Evolutionary conservation across 2,888 invertebrate genomes (phyloP).

Genomic region (Chamaedrilus cognettii): DNA sequence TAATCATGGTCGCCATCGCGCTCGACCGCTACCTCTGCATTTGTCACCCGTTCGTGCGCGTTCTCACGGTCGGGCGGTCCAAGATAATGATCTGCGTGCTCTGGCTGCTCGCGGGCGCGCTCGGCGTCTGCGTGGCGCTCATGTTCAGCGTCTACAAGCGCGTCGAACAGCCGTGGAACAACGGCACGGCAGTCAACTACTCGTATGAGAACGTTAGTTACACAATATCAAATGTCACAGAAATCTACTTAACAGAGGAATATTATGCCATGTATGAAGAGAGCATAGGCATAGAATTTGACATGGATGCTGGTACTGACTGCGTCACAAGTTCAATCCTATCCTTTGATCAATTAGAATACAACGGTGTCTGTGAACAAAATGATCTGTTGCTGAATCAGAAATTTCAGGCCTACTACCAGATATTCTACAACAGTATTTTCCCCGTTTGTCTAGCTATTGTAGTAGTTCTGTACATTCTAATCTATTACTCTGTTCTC

Average conservation of each 20-base stretch:
- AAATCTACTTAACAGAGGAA: too few relatives aligned
- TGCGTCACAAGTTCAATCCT: neutral
- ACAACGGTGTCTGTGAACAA: slow-evolving; percentile 42
- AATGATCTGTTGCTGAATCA: slow-evolving; percentile 39
- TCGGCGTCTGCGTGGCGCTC: slow-evolving; percentile 45
- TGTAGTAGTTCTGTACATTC: slow-evolving; percentile 52
- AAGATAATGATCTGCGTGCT: slow-evolving; percentile 43
- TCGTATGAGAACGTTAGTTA: neutral
- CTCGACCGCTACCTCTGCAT: slow-evolving; percentile 50
- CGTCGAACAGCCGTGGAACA: neutral
- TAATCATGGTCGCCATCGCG: slow-evolving; percentile 48
- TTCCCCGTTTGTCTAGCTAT: slow-evolving; percentile 52
- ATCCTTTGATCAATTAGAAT: too few relatives aligned
- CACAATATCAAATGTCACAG: neutral
- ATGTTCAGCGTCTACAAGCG: slow-evolving; percentile 39
- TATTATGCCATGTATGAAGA: too few relatives aligned
- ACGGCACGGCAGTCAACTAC: neutral
- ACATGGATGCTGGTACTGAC: neutral
- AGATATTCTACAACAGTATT: slow-evolving; percentile 51
- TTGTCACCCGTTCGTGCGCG: slow-evolving; percentile 50
- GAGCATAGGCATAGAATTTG: too few relatives aligned
- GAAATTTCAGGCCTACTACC: slow-evolving; percentile 44
- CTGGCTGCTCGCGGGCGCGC: slow-evolving; percentile 41
- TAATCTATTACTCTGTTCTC: slow-evolving; percentile 53
- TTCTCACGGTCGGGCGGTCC: slow-evolving; percentile 42